Evolutionary conservation across 2,888 invertebrate species (phyloP).

Genomic region (Agrypnus murinus): DNA sequence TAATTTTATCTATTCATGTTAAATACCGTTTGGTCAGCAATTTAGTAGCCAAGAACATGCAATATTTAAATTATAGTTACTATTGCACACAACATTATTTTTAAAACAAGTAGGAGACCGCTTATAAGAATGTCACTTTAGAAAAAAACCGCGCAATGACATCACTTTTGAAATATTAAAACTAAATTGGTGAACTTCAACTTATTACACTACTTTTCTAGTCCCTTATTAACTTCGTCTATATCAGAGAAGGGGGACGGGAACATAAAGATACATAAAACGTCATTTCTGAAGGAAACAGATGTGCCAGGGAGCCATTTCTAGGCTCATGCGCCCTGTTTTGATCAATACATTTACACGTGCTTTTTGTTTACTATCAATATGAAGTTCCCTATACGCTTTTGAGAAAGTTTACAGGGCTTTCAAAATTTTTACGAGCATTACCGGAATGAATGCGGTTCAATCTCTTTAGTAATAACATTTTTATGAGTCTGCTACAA

Average conservation of each 20-base stretch:
- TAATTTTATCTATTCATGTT: slow-evolving; percentile 32
- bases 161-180: slow-evolving; percentile 3
- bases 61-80: slow-evolving; percentile 21
- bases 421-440: too few relatives aligned
- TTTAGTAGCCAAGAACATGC: slow-evolving; percentile 19
- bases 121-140: slow-evolving; percentile 2
- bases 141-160: slow-evolving; percentile 15
- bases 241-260: slow-evolving; percentile 8
- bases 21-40: slow-evolving; percentile 19
- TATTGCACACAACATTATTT: slow-evolving; percentile 20
- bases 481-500: too few relatives aligned
- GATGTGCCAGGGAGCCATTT: slow-evolving; percentile 33
- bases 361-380: slow-evolving; percentile 4
- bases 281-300: slow-evolving; percentile 27
- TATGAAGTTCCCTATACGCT: neutral
- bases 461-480: too few relatives aligned
- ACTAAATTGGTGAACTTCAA: slow-evolving; percentile 3
- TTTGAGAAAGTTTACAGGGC: too few relatives aligned
- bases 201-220: slow-evolving; percentile 3
- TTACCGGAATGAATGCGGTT: too few relatives aligned
- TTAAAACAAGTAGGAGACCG: neutral
- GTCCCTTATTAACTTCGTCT: slow-evolving; percentile 15
- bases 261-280: slow-evolving; percentile 29
- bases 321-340: slow-evolving; percentile 33
- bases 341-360: slow-evolving; percentile 31